These are phyloP conservation scores for Scolopax mira DNA, from an alignment of 2,113 vertebrate species.

Conservation along the genomic window DNA sequence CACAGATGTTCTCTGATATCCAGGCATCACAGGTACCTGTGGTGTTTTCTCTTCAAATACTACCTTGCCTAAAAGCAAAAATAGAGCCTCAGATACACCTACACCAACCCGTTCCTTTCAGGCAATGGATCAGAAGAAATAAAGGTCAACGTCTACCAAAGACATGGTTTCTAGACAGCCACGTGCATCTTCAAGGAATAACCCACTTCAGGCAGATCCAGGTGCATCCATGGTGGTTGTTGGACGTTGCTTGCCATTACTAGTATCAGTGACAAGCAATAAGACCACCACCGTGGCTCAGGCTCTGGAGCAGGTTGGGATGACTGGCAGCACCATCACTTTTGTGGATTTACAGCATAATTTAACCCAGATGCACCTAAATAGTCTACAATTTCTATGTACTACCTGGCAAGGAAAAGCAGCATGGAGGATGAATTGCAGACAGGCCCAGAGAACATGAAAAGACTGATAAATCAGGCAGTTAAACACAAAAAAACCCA, in stretches of 20 bases:
- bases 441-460: not conserved
- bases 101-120: not conserved
- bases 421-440: not conserved
- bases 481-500: not conserved
- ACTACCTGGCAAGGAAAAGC: not conserved
- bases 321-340: not conserved
- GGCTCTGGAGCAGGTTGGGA: not conserved
- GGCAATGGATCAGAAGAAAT: not conserved
- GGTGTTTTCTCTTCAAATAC: not conserved
- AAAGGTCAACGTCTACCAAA: not conserved
- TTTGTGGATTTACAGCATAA: not conserved
- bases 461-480: not conserved
- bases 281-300: not conserved
- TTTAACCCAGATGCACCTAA: not conserved
- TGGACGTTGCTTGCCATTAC: not conserved
- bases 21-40: not conserved
- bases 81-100: not conserved
- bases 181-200: not conserved
- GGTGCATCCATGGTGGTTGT: not conserved
- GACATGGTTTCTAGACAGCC: not conserved
- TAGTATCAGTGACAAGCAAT: rapidly evolving
- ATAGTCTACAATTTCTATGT: rapidly evolving
- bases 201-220: not conserved
- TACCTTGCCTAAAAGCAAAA: not conserved
- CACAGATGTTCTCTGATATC: not conserved